phyloP scores from a whole-genome alignment of 2,797 vertebrate species.

The Merluccius polli region DNA sequence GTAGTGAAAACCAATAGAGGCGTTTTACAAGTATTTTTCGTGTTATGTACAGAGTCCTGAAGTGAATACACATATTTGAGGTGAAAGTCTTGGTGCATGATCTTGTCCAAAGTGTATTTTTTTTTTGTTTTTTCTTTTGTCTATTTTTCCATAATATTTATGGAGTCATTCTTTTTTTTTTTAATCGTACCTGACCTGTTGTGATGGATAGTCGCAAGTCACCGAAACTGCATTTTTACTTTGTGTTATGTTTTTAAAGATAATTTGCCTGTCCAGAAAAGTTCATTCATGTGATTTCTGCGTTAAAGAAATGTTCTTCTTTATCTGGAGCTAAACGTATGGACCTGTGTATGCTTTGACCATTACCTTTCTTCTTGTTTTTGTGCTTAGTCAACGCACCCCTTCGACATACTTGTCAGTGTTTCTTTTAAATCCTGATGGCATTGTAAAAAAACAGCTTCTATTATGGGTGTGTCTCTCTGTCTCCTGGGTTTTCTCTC shows the following conservation, averaged over 20 bases:
- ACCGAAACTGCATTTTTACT: slow-evolving; percentile 55
- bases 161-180: slow-evolving; percentile 66
- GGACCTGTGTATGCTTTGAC: slow-evolving; percentile 92
- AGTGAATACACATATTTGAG: slow-evolving; percentile 70
- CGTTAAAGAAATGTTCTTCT: slow-evolving; percentile 64
- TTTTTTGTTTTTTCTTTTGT: slow-evolving; percentile 48
- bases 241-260: slow-evolving; percentile 42
- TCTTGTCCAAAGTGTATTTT: slow-evolving; percentile 67
- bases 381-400: slow-evolving; percentile 83
- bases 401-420: slow-evolving; percentile 75
- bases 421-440: slow-evolving; percentile 75
- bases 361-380: slow-evolving; percentile 88
- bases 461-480: slow-evolving; percentile 72
- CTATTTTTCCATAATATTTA: slow-evolving; percentile 82
- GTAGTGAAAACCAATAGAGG: slow-evolving; percentile 61
- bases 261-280: slow-evolving; percentile 63
- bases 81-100: slow-evolving; percentile 75
- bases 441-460: slow-evolving; percentile 75
- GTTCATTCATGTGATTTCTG: slow-evolving; percentile 66
- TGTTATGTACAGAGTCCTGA: slow-evolving; percentile 70
- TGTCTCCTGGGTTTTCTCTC: slow-evolving; percentile 61
- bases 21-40: slow-evolving; percentile 71
- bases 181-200: slow-evolving; percentile 56
- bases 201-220: slow-evolving; percentile 60
- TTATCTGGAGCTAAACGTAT: slow-evolving; percentile 85